phyloP scores from a whole-genome alignment of 2,113 vertebrate genomes.

The Nipponia nippon region DNA sequence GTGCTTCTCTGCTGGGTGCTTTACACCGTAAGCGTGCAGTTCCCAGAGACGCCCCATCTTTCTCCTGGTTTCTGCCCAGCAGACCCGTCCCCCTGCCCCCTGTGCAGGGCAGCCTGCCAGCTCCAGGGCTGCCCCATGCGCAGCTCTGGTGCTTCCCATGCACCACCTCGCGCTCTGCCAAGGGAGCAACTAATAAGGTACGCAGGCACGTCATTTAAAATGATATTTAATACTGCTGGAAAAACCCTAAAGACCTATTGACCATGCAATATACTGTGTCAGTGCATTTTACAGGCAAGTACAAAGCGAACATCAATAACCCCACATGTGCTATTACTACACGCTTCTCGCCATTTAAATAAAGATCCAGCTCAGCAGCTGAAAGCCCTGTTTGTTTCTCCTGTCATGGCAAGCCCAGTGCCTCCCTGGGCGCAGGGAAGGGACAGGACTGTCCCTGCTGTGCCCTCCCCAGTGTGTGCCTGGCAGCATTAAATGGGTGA shows the following conservation, averaged over 20 bases:
- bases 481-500: not conserved
- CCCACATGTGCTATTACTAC: not conserved
- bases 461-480: not conserved
- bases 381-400: not conserved
- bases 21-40: fast-evolving
- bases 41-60: fast-evolving
- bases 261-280: not conserved
- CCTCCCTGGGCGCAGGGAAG: not conserved
- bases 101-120: not conserved
- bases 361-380: not conserved
- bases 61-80: not conserved
- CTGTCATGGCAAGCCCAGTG: not conserved
- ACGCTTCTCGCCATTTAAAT: constrained; percentile 21
- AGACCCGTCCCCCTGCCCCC: not conserved
- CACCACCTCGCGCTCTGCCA: not conserved
- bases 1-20: not conserved
- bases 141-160: fast-evolving
- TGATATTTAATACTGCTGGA: constrained; percentile 32
- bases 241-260: constrained; percentile 36
- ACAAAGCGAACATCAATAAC: constrained; percentile 47
- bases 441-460: not conserved
- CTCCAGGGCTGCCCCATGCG: fast-evolving
- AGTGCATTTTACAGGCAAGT: constrained; percentile 45
- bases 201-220: not conserved
- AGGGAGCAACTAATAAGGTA: not conserved